Base-by-base conservation (phyloP, 2,113 vertebrate species). In the Sturnus vulgaris region DNA sequence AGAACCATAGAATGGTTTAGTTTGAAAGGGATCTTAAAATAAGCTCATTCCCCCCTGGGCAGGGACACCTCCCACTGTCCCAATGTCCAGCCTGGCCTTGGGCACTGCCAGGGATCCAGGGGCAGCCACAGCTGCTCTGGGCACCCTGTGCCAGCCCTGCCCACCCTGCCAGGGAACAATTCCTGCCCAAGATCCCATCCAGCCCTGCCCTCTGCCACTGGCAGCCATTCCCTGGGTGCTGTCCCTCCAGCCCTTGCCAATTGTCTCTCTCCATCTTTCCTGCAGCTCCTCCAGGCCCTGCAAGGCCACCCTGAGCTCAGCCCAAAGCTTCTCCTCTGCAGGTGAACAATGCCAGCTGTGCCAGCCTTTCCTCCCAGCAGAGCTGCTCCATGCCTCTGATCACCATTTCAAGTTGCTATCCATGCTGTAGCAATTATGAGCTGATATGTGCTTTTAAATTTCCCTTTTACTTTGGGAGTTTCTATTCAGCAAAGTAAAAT, bases 1-100 rank as follows among this genome's bases (percentile, higher is more conserved):
- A 76, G n/a, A 55, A 23, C 33, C 12, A 13, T 4, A 2, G 49
- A 61, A 61, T 13, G 25, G 15, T 13, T 61, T 42, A 19, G 10
- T 15, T 56, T 63, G 49, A 21, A 56, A 55, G 5, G 7, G 7
- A 33, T 25, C 18, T 56, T 14, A 63, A 76, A 63, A 60, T 23
- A 18, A 69, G 5, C 8, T 15, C 0, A 2, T 47, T 1, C 30
- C 23, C 7, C 1, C 55, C 15, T 19, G 17, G 17, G 27, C 40
- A 89, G 61, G 39, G 53, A 22, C 78, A 12, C 7, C 70, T 75
- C 0, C 24, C 70, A 27, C 8, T n/a, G 49, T 21, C 24, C 55
- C 30, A 21, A 0, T 40, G 70, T 8, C 86, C 47, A 89, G 0
- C 20, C 63, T 82, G 63, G 30, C 63, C 87, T 69, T 47, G 70